Evolutionary conservation across 1,140 invertebrate genomes (phyloP).

Genomic region (Dysdera silvatica): DNA sequence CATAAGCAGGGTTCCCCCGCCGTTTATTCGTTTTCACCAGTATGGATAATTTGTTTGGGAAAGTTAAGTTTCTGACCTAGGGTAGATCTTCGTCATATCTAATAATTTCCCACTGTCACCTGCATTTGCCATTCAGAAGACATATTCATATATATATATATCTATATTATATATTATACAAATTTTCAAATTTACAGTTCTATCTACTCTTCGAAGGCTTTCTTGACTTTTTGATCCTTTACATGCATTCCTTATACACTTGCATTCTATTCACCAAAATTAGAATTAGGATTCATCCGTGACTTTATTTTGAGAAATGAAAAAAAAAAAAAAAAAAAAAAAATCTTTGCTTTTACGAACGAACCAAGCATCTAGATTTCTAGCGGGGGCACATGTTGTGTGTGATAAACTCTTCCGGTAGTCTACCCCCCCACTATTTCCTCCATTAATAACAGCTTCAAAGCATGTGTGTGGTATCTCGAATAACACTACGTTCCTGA

Average conservation of each 20-base stretch:
- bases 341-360: no score
- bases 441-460: no score
- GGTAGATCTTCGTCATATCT: constrained; percentile 19
- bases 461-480: no score
- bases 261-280: constrained; percentile 5
- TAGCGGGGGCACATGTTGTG: no score
- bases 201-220: constrained; percentile 14
- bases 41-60: constrained; percentile 3
- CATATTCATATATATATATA: constrained; percentile 11
- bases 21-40: no score
- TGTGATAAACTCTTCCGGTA: no score
- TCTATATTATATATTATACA: constrained; percentile 25
- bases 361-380: no score
- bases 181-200: constrained; percentile 24
- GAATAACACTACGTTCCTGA: no score
- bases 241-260: neutral
- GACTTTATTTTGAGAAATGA: neutral
- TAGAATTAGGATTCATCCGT: neutral
- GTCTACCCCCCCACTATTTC: no score
- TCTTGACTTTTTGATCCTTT: constrained; percentile 26
- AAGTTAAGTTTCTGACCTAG: constrained; percentile 17
- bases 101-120: constrained; percentile 2
- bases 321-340: constrained; percentile 14
- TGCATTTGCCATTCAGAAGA: constrained; percentile 16
- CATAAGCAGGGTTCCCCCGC: no score